A percentile compares a stretch with the other conserved stretches of the same genome.
Evolutionary conservation across 2,888 invertebrate species (phyloP).

Genomic region (Plemyria rubiginata): DNA sequence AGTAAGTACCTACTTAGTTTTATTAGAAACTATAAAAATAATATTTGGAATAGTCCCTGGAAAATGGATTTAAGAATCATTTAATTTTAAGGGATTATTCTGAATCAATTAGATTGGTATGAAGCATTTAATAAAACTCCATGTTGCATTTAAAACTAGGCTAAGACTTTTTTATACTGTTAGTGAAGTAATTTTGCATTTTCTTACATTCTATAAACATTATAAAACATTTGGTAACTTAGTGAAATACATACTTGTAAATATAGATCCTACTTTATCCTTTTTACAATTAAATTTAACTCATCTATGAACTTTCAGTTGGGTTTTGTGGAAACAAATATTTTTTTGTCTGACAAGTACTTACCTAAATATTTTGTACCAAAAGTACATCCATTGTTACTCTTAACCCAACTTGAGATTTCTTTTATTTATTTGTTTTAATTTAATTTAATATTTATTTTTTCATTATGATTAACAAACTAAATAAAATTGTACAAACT

Average conservation of each 20-base stretch:
- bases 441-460: conserved; percentile 75
- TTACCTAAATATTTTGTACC: conserved; percentile 29
- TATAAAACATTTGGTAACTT: conserved; percentile 29
- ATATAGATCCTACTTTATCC: conserved; percentile 62
- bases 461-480: conserved; percentile 70
- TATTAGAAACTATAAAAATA: conserved; percentile 46
- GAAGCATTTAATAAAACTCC: conserved; percentile 32
- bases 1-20: conserved; percentile 48
- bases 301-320: conserved; percentile 79
- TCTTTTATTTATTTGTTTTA: conserved; percentile 78
- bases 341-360: conserved; percentile 28
- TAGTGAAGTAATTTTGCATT: conserved; percentile 16
- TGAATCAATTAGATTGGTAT: conserved; percentile 56
- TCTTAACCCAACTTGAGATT: conserved; percentile 84
- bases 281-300: conserved; percentile 61
- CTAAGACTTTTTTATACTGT: conserved; percentile 25
- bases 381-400: conserved; percentile 57
- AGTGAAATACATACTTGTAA: conserved; percentile 59
- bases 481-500: conserved; percentile 82
- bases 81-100: conserved; percentile 76
- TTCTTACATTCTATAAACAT: conserved; percentile 27
- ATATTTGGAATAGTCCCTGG: conserved; percentile 77
- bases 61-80: conserved; percentile 49
- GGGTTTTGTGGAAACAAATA: conserved; percentile 77
- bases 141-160: conserved; percentile 26